Evolutionary conservation across 2,888 invertebrate genomes (phyloP).

Genomic region (Diachrysia chrysitis): DNA sequence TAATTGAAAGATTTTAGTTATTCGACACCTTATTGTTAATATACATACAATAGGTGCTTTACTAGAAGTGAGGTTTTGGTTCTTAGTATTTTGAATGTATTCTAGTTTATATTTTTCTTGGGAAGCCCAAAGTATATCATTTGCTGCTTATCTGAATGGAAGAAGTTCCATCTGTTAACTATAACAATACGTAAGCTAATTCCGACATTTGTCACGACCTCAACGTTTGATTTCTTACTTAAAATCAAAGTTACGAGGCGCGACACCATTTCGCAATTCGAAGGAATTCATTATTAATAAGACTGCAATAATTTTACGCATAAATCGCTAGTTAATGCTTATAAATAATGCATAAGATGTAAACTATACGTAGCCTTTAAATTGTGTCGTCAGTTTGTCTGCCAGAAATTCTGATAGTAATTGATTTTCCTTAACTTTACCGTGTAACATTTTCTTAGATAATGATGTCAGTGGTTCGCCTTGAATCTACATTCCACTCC

Average conservation of each 20-base stretch:
- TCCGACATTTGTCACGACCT: conserved; percentile 76
- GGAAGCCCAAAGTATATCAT: not conserved
- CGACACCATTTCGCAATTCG: conserved; percentile 71
- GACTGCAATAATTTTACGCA: conserved; percentile 58
- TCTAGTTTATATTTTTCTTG: conserved; percentile 12
- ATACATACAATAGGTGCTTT: not conserved
- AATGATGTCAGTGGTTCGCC: conserved; percentile 78
- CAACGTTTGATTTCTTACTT: conserved; percentile 76
- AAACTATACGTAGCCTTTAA: conserved; percentile 46
- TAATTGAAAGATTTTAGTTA: conserved; percentile 3
- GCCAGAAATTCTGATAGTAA: conserved; percentile 37
- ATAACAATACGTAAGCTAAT: conserved; percentile 73
- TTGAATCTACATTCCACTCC: conserved; percentile 78
- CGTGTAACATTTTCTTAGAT: conserved; percentile 65
- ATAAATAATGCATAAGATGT: conserved; percentile 51
- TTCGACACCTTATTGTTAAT: conserved; percentile 2
- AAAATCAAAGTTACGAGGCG: conserved; percentile 68
- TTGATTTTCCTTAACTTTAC: conserved; percentile 34
- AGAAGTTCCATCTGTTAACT: conserved; percentile 19
- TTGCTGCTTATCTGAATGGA: conserved; percentile 5
- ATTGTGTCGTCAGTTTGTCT: conserved; percentile 57
- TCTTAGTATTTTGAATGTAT: conserved; percentile 20
- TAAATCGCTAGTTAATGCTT: conserved; percentile 43
- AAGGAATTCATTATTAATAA: conserved; percentile 67
- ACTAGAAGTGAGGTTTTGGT: conserved; percentile 16